Conservation (phyloP, 2,113 vertebrate species). For the Perca schrenkii region DNA sequence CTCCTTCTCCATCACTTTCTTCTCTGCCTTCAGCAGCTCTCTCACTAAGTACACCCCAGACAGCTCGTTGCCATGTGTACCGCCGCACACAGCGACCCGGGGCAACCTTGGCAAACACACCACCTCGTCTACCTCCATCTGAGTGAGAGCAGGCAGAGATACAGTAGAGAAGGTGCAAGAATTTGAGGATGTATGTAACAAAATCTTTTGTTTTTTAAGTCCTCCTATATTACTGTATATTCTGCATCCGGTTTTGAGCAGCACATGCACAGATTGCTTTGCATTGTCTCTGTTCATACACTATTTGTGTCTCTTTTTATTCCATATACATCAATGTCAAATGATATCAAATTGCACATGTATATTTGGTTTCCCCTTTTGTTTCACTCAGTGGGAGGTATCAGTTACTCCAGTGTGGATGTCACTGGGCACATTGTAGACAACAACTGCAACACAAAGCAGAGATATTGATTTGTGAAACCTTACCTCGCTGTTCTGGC, state of each 20-base stretch:
- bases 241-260: background rate
- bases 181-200: background rate
- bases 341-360: background rate
- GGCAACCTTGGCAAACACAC: slow-evolving; percentile 74
- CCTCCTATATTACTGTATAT: background rate
- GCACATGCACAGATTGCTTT: background rate
- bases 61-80: slow-evolving; percentile 90
- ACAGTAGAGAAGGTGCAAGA: background rate
- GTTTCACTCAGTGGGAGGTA: slow-evolving; percentile 23
- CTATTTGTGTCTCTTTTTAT: background rate
- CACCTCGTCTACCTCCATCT: slow-evolving; percentile 68
- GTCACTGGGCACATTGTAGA: slow-evolving; percentile 17
- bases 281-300: background rate
- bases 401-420: slow-evolving; percentile 8
- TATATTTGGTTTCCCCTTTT: slow-evolving; percentile 5
- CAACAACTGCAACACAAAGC: slow-evolving; percentile 49
- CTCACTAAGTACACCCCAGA: slow-evolving; percentile 83
- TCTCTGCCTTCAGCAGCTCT: slow-evolving; percentile 73
- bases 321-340: background rate
- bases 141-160: slow-evolving; percentile 11
- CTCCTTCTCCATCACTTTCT: slow-evolving; percentile 10
- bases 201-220: background rate
- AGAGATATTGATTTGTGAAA: slow-evolving; percentile 41
- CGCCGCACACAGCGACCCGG: slow-evolving; percentile 84
- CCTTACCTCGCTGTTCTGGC: slow-evolving; percentile 64